Base-by-base conservation (phyloP, 2,797 vertebrate genomes). In the Lemur catta region DNA sequence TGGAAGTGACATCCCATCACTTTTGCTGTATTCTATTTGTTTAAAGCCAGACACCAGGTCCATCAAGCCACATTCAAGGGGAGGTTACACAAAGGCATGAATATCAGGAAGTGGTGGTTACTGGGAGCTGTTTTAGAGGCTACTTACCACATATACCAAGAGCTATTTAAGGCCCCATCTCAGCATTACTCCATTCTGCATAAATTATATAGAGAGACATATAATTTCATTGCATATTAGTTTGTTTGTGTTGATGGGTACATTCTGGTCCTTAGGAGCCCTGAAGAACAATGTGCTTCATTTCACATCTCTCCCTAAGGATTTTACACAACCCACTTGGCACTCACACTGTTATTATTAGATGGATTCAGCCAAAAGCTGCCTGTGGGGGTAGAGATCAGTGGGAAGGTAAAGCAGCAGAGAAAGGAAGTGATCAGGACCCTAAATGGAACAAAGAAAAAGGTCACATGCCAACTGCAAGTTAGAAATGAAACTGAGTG, bases 281-380 rank as follows among this genome's bases (percentile, higher is more conserved):
- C 63, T 43, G 14, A 59, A 80, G 84, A 95, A 91, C 93, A 94
- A 80, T 65, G 81, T 41, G 50, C 50, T 93, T 82, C 74, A n/a
- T 41, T 86, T 88, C 78, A 46, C 78, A 33, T 35, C 67, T 82
- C 91, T 93, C 89, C 90, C 90, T 67, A 30, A 86, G 81, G 88
- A 61, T 86, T 88, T 93, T 69, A 41, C 57, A 69, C 96, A 94
- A 72, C 88, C 96, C 84, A 65, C 87, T 88, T 88, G 81, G 96
- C 81, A 43, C 48, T 90, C 84, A n/a, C 14, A 17, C 82, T 89
- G 67, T 89, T 96, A 79, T 92, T 95, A 92, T 72, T 85, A 87
- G 78, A 61, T 24, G 78, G 57, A 90, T 74, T 48, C 75, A 85
- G 84, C 76, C 80, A 17, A 57, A 86, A 50, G 75, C 87, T 61